A percentile compares a stretch with the other conserved stretches of the same genome.
phyloP scores from a whole-genome alignment of 1,140 invertebrate genomes.

The Procambarus virginalis region DNA sequence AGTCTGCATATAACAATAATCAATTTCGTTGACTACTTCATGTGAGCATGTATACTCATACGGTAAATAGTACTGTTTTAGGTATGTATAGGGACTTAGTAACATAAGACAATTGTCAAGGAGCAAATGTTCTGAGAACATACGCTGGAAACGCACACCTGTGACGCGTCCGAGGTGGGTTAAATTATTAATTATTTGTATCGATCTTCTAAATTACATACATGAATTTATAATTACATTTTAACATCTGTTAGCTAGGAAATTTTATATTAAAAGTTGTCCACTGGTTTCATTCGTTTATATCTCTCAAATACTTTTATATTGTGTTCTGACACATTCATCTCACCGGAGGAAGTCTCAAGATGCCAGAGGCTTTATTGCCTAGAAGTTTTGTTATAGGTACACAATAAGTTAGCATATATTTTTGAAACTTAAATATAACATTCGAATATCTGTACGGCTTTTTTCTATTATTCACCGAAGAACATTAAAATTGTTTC shows the following conservation, averaged over 20 bases:
- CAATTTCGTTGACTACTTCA: too few relatives aligned
- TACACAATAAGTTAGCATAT: background rate
- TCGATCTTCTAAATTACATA: too few relatives aligned
- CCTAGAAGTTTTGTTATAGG: background rate
- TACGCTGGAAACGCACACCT: background rate
- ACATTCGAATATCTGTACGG: background rate
- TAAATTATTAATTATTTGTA: too few relatives aligned
- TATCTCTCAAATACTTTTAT: too few relatives aligned
- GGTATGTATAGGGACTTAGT: too few relatives aligned
- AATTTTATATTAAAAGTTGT: background rate
- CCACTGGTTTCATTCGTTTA: background rate
- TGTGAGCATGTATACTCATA: too few relatives aligned
- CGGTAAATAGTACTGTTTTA: too few relatives aligned
- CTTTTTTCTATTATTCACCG: too few relatives aligned
- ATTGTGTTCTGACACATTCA: background rate
- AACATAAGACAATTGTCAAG: too few relatives aligned
- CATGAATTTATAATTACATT: background rate
- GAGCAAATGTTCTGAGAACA: too few relatives aligned
- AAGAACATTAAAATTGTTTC: too few relatives aligned
- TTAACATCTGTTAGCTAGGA: background rate
- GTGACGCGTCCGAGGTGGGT: background rate
- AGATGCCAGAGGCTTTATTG: background rate
- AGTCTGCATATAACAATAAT: too few relatives aligned
- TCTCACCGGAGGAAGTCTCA: background rate
- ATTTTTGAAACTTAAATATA: background rate